Conservation (phyloP, 2,113 vertebrate genomes). For the Pygoscelis antarcticus region DNA sequence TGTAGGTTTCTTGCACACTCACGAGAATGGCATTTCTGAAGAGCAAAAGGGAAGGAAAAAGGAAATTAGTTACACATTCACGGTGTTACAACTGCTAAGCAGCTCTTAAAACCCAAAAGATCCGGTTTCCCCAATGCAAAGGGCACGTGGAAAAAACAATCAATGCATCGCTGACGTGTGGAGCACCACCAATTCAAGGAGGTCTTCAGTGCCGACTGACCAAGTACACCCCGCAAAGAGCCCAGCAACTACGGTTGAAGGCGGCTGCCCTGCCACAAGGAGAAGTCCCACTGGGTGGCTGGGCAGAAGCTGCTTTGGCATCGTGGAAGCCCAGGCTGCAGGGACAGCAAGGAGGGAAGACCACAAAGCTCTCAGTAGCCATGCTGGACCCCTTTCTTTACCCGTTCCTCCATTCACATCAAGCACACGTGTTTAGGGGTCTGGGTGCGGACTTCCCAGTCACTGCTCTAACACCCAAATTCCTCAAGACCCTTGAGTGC, state of each 20-base stretch:
- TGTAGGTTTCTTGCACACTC: conserved; percentile 40
- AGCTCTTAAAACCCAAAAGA: neutral
- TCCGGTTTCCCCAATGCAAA: neutral
- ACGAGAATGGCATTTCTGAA: conserved; percentile 69
- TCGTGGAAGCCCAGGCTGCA: rapidly evolving
- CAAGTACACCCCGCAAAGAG: rapidly evolving
- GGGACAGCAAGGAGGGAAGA: neutral
- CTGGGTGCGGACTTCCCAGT: neutral
- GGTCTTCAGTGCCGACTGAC: neutral
- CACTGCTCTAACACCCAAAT: neutral
- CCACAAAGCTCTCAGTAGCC: neutral
- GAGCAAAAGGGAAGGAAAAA: conserved; percentile 58
- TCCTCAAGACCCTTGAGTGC: neutral
- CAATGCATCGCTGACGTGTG: rapidly evolving
- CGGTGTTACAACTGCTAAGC: neutral
- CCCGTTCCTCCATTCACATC: neutral
- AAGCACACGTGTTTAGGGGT: rapidly evolving
- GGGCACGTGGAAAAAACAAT: neutral
- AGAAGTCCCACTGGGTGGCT: neutral
- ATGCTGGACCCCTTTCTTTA: rapidly evolving
- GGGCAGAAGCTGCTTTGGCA: neutral
- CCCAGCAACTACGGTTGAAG: neutral
- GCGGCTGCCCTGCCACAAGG: neutral
- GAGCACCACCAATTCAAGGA: neutral
- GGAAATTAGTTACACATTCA: conserved; percentile 39